Conservation (phyloP, 2,113 vertebrate species). For the Rhineura floridana region DNA sequence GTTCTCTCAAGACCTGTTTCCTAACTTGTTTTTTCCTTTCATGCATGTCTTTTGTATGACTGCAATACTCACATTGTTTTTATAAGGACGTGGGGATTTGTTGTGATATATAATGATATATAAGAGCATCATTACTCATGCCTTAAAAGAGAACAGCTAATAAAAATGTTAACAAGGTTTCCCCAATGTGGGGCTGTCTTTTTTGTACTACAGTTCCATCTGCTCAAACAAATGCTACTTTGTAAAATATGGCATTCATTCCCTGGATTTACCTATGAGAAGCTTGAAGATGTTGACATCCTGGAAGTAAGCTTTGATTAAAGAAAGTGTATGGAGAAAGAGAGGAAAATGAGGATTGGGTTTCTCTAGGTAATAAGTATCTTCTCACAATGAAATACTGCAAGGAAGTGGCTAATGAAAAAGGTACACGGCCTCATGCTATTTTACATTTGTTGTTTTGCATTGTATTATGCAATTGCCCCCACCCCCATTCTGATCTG, state of each 20-base stretch:
- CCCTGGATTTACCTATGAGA: slow-evolving; percentile 24
- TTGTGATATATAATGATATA: slow-evolving; percentile 63
- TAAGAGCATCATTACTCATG: slow-evolving; percentile 73
- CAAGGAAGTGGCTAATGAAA: not conserved
- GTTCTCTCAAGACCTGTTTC: not conserved
- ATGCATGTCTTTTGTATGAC: slow-evolving; percentile 48
- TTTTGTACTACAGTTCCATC: slow-evolving; percentile 59
- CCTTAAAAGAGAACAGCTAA: slow-evolving; percentile 62
- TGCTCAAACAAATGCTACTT: slow-evolving; percentile 46
- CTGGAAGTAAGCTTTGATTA: slow-evolving; percentile 41
- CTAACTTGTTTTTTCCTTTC: slow-evolving; percentile 63
- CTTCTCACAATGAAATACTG: slow-evolving; percentile 12
- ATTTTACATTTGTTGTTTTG: slow-evolving; percentile 43
- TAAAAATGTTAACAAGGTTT: slow-evolving; percentile 69
- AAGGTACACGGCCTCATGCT: slow-evolving; percentile 6
- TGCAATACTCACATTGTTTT: slow-evolving; percentile 64
- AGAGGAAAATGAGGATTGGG: slow-evolving; percentile 9
- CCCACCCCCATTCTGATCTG: not conserved
- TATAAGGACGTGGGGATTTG: slow-evolving; percentile 60
- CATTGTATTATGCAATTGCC: slow-evolving; percentile 27
- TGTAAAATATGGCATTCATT: slow-evolving; percentile 33
- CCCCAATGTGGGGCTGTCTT: slow-evolving; percentile 58
- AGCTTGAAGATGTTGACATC: slow-evolving; percentile 36
- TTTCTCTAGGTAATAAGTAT: not conserved
- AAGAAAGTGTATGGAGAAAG: not conserved